Conservation (phyloP, 1,140 invertebrate genomes). For the Nixonia krombeini region DNA sequence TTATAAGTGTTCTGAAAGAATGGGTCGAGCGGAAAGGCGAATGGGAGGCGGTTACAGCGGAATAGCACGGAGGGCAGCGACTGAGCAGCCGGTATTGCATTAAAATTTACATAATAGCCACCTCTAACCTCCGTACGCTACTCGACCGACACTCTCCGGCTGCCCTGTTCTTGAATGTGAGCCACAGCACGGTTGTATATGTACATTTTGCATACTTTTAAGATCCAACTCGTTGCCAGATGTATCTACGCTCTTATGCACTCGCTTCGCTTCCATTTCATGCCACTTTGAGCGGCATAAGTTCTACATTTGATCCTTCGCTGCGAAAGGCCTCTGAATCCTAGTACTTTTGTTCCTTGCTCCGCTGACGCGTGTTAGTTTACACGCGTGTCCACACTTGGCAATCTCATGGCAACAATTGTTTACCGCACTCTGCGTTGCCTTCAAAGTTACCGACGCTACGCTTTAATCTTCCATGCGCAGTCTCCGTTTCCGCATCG, state of each 20-base stretch:
- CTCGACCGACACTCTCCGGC: constrained; percentile 15
- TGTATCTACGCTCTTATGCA: constrained; percentile 16
- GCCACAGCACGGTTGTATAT: constrained; percentile 12
- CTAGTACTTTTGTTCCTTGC: neutral
- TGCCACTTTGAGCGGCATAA: neutral
- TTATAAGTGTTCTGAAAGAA: constrained; percentile 53
- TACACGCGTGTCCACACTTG: no score
- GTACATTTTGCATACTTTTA: constrained; percentile 25
- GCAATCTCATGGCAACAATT: no score
- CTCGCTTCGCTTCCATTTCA: constrained; percentile 12
- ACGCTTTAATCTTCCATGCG: no score
- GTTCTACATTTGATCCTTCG: neutral
- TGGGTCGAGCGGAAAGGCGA: constrained; percentile 38
- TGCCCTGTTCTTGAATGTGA: constrained; percentile 18
- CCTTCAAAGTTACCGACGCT: no score
- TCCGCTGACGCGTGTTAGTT: no score
- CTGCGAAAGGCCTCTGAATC: neutral
- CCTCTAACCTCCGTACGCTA: constrained; percentile 37
- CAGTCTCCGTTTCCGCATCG: no score
- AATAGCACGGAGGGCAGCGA: constrained; percentile 47
- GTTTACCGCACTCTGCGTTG: no score
- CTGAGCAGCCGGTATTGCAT: constrained; percentile 54
- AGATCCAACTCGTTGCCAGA: constrained; percentile 15
- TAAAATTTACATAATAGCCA: constrained; percentile 63
- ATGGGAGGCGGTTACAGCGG: constrained; percentile 55